A percentile compares a stretch with the other conserved stretches of the same genome.
phyloP scores from a whole-genome alignment of 2,888 invertebrate genomes.

The Chalcosyrphus nemorum region DNA sequence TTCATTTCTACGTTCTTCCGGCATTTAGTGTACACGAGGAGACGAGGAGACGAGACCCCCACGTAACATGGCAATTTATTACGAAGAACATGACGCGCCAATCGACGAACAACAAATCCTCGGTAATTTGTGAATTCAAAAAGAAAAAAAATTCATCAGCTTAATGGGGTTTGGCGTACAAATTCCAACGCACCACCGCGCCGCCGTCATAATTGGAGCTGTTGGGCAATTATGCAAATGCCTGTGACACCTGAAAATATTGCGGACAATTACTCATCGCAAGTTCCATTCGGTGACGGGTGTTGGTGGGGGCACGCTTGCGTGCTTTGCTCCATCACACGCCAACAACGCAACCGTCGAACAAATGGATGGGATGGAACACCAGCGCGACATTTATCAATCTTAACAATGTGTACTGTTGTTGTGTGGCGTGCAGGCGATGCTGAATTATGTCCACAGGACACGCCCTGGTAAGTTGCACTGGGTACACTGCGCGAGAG shows the following conservation, averaged over 20 bases:
- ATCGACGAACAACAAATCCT: constrained; percentile 36
- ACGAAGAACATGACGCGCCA: constrained; percentile 52
- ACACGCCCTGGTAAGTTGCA: constrained; percentile 10
- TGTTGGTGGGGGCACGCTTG: constrained; percentile 18
- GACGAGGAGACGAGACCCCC: constrained; percentile 43
- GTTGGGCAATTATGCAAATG: constrained; percentile 70
- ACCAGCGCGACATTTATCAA: constrained; percentile 44
- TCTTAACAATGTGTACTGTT: constrained; percentile 3
- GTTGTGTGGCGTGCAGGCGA: background rate
- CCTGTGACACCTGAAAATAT: constrained; percentile 65
- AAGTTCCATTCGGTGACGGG: constrained; percentile 12
- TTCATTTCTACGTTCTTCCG: constrained; percentile 56
- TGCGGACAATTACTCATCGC: constrained; percentile 61
- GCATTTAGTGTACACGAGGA: constrained; percentile 45
- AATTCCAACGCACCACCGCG: constrained; percentile 33
- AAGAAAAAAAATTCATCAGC: background rate
- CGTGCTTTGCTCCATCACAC: constrained; percentile 6
- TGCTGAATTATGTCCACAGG: constrained; percentile 12
- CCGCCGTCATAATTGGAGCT: constrained; percentile 59
- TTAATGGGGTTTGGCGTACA: constrained; percentile 41
- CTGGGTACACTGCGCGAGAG: constrained; percentile 1
- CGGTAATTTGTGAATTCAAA: constrained; percentile 20
- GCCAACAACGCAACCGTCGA: background rate
- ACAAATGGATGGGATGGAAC: background rate
- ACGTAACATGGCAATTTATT: constrained; percentile 66